These are phyloP conservation scores for Semicossyphus pulcher DNA, from an alignment of 2,113 vertebrate genomes.

Conservation along the genomic window DNA sequence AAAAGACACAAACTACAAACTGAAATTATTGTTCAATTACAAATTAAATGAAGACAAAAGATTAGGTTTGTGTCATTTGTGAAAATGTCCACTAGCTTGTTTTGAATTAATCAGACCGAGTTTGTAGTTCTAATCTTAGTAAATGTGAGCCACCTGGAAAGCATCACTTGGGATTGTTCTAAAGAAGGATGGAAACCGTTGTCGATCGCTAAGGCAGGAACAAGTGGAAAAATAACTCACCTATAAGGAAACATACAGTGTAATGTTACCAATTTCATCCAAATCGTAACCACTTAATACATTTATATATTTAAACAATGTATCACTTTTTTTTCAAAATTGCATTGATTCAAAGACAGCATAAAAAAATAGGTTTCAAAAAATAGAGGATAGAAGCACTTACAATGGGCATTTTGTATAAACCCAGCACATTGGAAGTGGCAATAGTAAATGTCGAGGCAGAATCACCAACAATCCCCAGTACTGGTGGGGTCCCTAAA, in stretches of 20 bases:
- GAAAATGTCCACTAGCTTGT: not conserved
- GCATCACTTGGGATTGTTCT: slow-evolving; percentile 7
- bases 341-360: not conserved
- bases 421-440: slow-evolving; percentile 57
- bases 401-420: slow-evolving; percentile 65
- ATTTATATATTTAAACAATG: too few relatives aligned
- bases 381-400: slow-evolving; percentile 14
- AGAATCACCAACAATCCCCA: slow-evolving; percentile 69
- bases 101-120: not conserved
- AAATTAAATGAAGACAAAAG: too few relatives aligned
- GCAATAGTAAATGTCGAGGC: slow-evolving; percentile 69
- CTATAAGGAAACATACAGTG: not conserved
- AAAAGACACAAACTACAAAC: too few relatives aligned
- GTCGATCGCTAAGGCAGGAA: slow-evolving; percentile 2
- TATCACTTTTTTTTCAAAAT: not conserved
- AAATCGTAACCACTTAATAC: too few relatives aligned
- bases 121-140: not conserved
- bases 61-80: not conserved
- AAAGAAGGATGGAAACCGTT: slow-evolving; percentile 6
- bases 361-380: not conserved
- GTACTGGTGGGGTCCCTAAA: slow-evolving; percentile 51
- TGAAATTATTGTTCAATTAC: too few relatives aligned
- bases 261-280: too few relatives aligned
- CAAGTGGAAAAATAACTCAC: slow-evolving; percentile 11
- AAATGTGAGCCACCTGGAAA: not conserved